Conservation (phyloP, 2,113 vertebrate genomes). For the Cyanoderma ruficeps region DNA sequence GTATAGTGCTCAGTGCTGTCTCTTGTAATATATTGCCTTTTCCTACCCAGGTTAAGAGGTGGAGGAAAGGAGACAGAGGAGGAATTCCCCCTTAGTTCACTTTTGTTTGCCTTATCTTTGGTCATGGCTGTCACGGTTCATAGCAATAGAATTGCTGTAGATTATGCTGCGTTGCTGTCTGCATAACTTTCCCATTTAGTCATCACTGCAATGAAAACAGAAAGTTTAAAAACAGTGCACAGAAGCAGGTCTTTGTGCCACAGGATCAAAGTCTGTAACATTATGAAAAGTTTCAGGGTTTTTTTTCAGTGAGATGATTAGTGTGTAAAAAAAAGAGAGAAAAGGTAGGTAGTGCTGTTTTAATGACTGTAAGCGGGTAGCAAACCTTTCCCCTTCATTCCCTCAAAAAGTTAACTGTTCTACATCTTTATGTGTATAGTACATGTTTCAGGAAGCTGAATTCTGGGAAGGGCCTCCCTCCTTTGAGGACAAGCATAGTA, state of each 20-base stretch:
- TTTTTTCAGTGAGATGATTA: neutral
- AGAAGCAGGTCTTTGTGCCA: conserved; percentile 30
- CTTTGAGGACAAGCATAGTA: neutral
- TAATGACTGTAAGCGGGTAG: neutral
- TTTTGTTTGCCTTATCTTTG: neutral
- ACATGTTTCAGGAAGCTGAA: neutral
- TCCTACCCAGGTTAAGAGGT: neutral
- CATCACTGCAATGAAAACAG: neutral
- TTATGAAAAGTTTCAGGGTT: neutral
- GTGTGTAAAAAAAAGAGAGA: neutral
- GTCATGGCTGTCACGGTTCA: neutral
- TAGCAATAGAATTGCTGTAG: neutral
- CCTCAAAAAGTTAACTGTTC: neutral
- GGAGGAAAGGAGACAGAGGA: neutral
- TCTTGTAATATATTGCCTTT: neutral
- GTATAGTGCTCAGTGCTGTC: neutral
- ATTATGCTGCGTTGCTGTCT: neutral
- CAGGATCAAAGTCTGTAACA: neutral
- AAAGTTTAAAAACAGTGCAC: neutral
- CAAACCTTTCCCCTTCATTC: neutral
- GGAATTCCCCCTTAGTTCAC: neutral
- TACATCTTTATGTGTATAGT: neutral
- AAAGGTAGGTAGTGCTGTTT: neutral
- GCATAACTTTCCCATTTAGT: neutral
- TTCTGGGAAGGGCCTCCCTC: neutral